Conservation (phyloP, 1,140 invertebrate genomes). For the Brachionus asplanchnoidis region DNA sequence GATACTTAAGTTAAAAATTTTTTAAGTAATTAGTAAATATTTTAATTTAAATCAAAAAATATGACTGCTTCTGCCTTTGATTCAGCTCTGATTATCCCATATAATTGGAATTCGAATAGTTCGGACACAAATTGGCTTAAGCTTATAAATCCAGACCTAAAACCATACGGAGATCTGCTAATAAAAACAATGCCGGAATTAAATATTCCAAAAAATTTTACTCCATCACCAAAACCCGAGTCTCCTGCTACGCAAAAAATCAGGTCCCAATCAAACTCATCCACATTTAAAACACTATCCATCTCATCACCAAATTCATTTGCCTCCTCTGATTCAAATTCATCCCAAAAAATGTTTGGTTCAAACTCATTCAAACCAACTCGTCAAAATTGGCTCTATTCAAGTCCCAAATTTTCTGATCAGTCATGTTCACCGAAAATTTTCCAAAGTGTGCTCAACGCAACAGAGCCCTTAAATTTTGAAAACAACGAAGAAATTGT, state of each 20-base stretch:
- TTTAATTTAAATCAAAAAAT: background rate
- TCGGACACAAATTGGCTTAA: background rate
- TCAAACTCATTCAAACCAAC: background rate
- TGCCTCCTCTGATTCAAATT: background rate
- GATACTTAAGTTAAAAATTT: background rate
- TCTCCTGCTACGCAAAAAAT: background rate
- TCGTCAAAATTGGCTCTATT: background rate
- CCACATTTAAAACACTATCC: background rate
- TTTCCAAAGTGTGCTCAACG: background rate
- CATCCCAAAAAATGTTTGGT: background rate
- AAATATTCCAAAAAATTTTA: background rate
- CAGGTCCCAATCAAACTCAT: background rate
- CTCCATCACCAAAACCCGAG: background rate
- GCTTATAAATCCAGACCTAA: background rate
- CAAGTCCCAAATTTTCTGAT: background rate
- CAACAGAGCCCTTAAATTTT: background rate
- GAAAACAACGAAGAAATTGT: background rate
- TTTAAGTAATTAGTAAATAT: background rate
- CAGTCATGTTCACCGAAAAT: background rate
- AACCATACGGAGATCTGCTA: background rate
- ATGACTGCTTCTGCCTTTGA: constrained; percentile 20
- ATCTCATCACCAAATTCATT: background rate
- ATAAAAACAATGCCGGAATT: background rate
- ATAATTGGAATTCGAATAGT: background rate
- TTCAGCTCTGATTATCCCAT: background rate